These are phyloP conservation scores for Cryptoblepharus egeriae DNA, from an alignment of 2,797 vertebrate species.

Conservation along the genomic window DNA sequence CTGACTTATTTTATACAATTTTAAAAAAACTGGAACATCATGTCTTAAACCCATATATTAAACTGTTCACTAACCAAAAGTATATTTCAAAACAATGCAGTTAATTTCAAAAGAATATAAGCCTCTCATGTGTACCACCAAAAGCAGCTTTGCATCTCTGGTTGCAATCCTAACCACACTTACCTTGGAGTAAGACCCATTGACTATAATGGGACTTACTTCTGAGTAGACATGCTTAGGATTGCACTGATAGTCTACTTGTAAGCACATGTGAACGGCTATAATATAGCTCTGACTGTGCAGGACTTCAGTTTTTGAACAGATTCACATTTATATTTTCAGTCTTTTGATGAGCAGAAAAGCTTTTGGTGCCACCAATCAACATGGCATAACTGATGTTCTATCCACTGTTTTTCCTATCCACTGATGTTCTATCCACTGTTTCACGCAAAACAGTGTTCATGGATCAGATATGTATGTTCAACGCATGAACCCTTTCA, in stretches of 20 bases:
- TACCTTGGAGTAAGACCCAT: too few species aligned
- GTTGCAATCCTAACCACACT: too few species aligned
- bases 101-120: slow-evolving; percentile 18
- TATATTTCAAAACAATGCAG: slow-evolving; percentile 42
- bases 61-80: slow-evolving; percentile 5
- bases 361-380: not conserved
- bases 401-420: not conserved
- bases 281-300: not conserved
- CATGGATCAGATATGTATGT: too few species aligned
- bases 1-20: slow-evolving; percentile 40
- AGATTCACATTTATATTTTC: not conserved
- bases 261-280: too few species aligned
- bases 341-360: not conserved
- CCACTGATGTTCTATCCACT: too few species aligned
- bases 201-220: not conserved
- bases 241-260: too few species aligned
- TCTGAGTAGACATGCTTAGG: too few species aligned
- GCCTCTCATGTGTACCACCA: not conserved
- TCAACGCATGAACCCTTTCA: too few species aligned
- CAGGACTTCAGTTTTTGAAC: slow-evolving; percentile 12
- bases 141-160: not conserved
- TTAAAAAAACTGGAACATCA: slow-evolving; percentile 26
- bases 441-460: too few species aligned
- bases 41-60: not conserved
- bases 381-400: not conserved